Evolutionary conservation across 2,113 vertebrate genomes (phyloP).

Genomic region (Archocentrus centrarchus): DNA sequence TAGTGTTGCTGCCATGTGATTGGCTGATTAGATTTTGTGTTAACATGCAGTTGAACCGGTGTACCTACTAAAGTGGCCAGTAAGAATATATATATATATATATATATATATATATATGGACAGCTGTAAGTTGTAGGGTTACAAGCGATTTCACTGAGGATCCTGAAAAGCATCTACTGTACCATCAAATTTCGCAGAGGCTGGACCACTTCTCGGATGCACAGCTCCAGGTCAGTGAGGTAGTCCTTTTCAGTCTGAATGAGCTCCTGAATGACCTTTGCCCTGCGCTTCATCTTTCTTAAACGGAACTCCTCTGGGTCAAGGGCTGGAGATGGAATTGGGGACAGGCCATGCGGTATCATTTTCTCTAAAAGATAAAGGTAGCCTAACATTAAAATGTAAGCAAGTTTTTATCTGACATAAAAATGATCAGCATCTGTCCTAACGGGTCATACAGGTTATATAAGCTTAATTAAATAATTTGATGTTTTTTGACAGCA

Average conservation of each 20-base stretch:
- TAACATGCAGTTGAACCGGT: neutral
- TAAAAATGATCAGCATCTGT: neutral
- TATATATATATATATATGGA: neutral
- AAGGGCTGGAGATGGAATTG: constrained; percentile 55
- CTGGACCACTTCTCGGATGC: constrained; percentile 89
- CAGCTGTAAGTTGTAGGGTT: neutral
- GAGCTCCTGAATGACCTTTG: constrained; percentile 91
- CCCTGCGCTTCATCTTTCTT: constrained; percentile 89
- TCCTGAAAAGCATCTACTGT: constrained; percentile 52
- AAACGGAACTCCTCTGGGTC: constrained; percentile 83
- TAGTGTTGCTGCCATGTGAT: neutral
- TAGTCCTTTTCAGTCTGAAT: constrained; percentile 93
- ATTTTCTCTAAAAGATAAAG: constrained; percentile 87
- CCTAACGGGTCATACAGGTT: neutral
- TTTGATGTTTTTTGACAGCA: constrained; percentile 6
- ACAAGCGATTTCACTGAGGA: neutral
- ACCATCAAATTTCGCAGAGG: constrained; percentile 88
- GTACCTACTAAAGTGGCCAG: neutral
- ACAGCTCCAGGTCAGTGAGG: constrained; percentile 88
- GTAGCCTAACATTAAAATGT: neutral
- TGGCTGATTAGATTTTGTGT: neutral
- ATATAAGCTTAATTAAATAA: neutral
- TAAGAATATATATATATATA: neutral
- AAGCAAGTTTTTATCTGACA: neutral
- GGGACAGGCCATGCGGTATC: constrained; percentile 78